phyloP scores from a whole-genome alignment of 2,888 invertebrate genomes.

The Hypercompe scribonia region DNA sequence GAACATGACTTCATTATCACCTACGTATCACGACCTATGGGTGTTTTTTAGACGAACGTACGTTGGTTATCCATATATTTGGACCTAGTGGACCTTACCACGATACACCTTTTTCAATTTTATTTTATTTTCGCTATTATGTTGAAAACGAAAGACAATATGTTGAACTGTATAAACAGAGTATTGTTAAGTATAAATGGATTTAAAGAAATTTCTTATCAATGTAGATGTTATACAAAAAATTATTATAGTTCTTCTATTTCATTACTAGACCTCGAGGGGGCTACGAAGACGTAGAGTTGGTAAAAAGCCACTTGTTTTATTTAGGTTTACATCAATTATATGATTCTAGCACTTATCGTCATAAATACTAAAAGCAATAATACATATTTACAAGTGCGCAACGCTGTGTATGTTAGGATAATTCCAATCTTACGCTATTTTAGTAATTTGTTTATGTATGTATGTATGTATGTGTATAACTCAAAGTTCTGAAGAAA shows the following conservation, averaged over 20 bases:
- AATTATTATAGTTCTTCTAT: background rate
- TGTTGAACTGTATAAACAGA: background rate
- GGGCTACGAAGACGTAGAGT: background rate
- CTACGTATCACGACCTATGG: too few relatives aligned
- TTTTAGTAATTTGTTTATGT: slow-evolving; percentile 29
- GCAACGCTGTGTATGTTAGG: slow-evolving; percentile 54
- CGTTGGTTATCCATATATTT: too few relatives aligned
- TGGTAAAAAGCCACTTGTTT: background rate
- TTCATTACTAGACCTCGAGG: background rate
- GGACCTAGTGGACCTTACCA: background rate
- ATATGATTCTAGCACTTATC: background rate
- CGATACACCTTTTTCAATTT: too few relatives aligned
- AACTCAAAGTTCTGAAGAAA: background rate
- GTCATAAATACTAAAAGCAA: slow-evolving; percentile 49
- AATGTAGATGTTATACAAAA: background rate
- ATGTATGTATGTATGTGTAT: slow-evolving; percentile 10
- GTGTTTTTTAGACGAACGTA: too few relatives aligned
- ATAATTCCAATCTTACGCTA: slow-evolving; percentile 46
- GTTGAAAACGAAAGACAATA: background rate
- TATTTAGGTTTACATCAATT: background rate
- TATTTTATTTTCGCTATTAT: background rate
- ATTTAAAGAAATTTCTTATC: background rate
- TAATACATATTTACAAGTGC: slow-evolving; percentile 60
- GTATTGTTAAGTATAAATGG: background rate
- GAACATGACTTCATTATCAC: too few relatives aligned